phyloP scores from a whole-genome alignment of 2,113 vertebrate genomes.

The Notothenia rossii region DNA sequence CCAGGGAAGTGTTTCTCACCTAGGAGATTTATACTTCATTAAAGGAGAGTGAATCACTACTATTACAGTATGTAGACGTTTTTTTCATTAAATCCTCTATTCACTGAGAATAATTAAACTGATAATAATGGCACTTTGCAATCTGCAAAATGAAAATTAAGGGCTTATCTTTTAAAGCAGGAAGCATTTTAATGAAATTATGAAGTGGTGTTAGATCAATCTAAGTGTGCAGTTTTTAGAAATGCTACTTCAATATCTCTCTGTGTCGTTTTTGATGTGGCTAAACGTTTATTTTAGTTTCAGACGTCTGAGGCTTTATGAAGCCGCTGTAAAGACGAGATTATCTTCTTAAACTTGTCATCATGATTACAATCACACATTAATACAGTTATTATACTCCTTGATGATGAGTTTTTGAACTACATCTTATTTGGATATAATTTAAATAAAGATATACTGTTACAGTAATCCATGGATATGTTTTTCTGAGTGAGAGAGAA shows the following conservation, averaged over 20 bases:
- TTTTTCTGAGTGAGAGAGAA: not conserved
- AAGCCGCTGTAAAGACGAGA: conserved; percentile 20
- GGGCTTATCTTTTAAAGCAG: conserved; percentile 78
- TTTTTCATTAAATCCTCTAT: conserved; percentile 79
- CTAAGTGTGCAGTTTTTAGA: conserved; percentile 55
- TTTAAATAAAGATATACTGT: not conserved
- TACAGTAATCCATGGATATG: conserved; percentile 1
- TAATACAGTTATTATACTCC: conserved; percentile 17
- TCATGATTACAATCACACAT: conserved; percentile 37
- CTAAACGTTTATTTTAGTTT: conserved; percentile 31
- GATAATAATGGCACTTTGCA: conserved; percentile 81
- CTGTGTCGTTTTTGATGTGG: conserved; percentile 59
- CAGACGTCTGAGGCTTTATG: conserved; percentile 18
- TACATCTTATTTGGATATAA: conserved; percentile 7
- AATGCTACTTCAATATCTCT: conserved; percentile 54
- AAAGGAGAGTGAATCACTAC: conserved; percentile 66
- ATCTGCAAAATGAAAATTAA: conserved; percentile 78
- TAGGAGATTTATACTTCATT: conserved; percentile 57
- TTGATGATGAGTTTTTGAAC: conserved; percentile 16
- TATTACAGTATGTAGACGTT: conserved; percentile 71
- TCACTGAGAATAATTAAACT: conserved; percentile 82
- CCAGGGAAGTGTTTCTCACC: conserved; percentile 37
- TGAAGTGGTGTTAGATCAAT: conserved; percentile 69
- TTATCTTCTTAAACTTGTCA: conserved; percentile 29
- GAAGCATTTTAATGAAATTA: conserved; percentile 81